These are phyloP conservation scores for Thaleichthys pacificus DNA, from an alignment of 2,797 vertebrate genomes.

Conservation along the genomic window DNA sequence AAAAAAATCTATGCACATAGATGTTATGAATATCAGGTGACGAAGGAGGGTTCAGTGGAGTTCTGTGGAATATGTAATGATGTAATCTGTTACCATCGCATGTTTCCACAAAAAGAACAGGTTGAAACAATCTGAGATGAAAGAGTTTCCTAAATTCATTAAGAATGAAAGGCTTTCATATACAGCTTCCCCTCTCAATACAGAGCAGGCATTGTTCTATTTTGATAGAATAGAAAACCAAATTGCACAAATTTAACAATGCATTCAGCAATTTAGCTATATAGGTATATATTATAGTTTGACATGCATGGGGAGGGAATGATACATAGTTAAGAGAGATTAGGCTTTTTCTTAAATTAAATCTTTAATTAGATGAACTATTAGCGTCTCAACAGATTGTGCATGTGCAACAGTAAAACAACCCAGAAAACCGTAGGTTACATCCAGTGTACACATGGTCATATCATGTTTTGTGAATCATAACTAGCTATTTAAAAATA, in stretches of 20 bases:
- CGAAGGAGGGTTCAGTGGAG: slow-evolving; percentile 27
- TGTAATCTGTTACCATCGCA: slow-evolving; percentile 18
- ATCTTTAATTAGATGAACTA: slow-evolving; percentile 3
- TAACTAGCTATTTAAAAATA: not conserved
- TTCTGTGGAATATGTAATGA: slow-evolving; percentile 24
- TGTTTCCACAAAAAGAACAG: slow-evolving; percentile 14
- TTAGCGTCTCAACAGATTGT: slow-evolving; percentile 6
- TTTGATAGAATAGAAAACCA: slow-evolving; percentile 18
- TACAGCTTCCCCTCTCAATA: not conserved
- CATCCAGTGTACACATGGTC: not conserved
- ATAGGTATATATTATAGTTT: not conserved
- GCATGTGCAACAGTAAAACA: slow-evolving; percentile 17
- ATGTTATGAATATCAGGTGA: slow-evolving; percentile 45
- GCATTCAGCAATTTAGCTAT: slow-evolving; percentile 1
- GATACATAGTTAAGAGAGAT: not conserved
- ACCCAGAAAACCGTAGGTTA: not conserved
- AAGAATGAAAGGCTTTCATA: not conserved
- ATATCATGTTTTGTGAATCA: not conserved
- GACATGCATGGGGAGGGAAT: slow-evolving; percentile 18
- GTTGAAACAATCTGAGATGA: slow-evolving; percentile 11
- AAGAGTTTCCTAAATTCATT: slow-evolving; percentile 12
- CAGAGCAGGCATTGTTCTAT: slow-evolving; percentile 17
- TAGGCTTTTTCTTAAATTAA: slow-evolving; percentile 11
- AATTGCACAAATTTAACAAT: slow-evolving; percentile 1
- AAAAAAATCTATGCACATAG: slow-evolving; percentile 69